phyloP scores from a whole-genome alignment of 2,797 vertebrate genomes.

The Clarias laeviceps region DNA sequence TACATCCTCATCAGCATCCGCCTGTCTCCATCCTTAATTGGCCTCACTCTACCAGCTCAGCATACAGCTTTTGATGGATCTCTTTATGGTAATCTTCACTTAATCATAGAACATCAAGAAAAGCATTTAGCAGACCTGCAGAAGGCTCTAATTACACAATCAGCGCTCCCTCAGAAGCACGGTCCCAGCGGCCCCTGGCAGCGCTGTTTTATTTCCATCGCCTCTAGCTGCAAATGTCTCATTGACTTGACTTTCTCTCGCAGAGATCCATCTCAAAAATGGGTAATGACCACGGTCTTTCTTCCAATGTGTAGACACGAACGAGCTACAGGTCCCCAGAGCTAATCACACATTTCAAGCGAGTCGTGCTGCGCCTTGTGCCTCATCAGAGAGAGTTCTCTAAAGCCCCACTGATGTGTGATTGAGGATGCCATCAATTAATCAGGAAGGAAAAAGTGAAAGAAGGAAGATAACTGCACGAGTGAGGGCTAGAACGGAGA shows the following conservation, averaged over 20 bases:
- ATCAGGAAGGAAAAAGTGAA: slow-evolving; percentile 48
- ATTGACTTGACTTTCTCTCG: slow-evolving; percentile 26
- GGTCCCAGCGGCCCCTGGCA: slow-evolving; percentile 7
- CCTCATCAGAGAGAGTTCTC: slow-evolving; percentile 40
- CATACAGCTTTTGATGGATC: slow-evolving; percentile 54
- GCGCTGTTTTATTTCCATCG: neutral
- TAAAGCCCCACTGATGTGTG: slow-evolving; percentile 50
- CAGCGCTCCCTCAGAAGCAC: slow-evolving; percentile 4
- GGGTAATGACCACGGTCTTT: slow-evolving; percentile 41
- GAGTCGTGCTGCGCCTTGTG: slow-evolving; percentile 47
- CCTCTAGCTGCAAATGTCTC: slow-evolving; percentile 30
- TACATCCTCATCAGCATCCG: slow-evolving; percentile 38
- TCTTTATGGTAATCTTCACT: slow-evolving; percentile 56
- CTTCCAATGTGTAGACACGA: slow-evolving; percentile 43
- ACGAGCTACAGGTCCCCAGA: slow-evolving; percentile 47
- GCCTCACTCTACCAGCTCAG: slow-evolving; percentile 21
- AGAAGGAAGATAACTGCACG: slow-evolving; percentile 16
- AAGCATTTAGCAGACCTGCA: slow-evolving; percentile 39
- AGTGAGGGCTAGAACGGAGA: neutral
- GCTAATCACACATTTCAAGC: slow-evolving; percentile 53
- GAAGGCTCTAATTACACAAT: slow-evolving; percentile 45
- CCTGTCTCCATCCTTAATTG: slow-evolving; percentile 28
- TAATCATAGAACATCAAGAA: slow-evolving; percentile 47
- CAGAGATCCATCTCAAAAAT: slow-evolving; percentile 39
- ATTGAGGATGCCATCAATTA: slow-evolving; percentile 63